phyloP scores from a whole-genome alignment of 2,113 vertebrate genomes.

The Epinephelus cyanopodus region DNA sequence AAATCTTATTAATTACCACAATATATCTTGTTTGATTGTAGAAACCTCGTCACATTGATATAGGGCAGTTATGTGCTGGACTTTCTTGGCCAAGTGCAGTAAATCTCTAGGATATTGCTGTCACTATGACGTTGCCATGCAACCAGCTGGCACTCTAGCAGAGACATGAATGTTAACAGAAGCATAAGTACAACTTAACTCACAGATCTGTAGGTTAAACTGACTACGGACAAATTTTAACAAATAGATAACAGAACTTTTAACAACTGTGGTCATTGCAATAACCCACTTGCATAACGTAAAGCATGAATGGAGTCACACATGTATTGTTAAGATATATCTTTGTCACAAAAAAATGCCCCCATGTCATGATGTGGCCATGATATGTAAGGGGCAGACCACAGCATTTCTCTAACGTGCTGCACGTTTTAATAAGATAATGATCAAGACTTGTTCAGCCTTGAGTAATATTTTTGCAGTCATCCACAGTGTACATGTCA shows the following conservation, averaged over 20 bases:
- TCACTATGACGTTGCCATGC: not conserved
- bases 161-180: not conserved
- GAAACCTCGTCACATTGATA: not conserved
- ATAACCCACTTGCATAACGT: not conserved
- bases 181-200: not conserved
- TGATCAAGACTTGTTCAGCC: not conserved
- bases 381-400: not conserved
- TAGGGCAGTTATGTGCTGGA: not conserved
- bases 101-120: not conserved
- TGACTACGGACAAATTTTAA: not conserved
- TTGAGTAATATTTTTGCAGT: not conserved
- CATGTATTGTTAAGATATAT: not conserved
- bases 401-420: not conserved
- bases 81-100: not conserved
- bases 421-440: not conserved
- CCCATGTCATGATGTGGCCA: not conserved
- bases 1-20: not conserved
- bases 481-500: constrained; percentile 8
- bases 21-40: not conserved
- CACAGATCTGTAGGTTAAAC: not conserved
- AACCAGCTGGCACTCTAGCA: not conserved
- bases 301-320: not conserved
- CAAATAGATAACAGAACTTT: not conserved
- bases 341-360: not conserved
- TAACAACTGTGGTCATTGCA: not conserved